Evolutionary conservation across 2,888 invertebrate genomes (phyloP).

Genomic region (Tenthredo notha): DNA sequence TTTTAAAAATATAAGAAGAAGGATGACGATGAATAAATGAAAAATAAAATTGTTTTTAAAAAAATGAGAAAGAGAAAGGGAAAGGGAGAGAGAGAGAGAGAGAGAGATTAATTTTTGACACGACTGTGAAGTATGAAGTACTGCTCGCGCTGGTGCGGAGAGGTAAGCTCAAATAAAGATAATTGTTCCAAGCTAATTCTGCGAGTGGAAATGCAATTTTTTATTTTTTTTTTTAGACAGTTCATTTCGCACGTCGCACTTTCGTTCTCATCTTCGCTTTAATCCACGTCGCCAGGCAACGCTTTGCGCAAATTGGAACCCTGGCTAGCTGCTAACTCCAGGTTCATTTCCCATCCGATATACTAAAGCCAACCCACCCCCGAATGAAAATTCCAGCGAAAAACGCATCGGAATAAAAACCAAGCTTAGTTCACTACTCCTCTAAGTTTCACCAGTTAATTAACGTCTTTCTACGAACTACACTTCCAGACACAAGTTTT

Average conservation of each 20-base stretch:
- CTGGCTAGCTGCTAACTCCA: not conserved
- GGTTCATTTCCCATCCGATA: conserved; percentile 34
- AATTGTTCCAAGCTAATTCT: conserved; percentile 36
- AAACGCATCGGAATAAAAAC: not conserved
- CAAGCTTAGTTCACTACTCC: not conserved
- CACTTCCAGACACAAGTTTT: not conserved
- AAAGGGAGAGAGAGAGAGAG: not conserved
- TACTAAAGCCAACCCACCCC: not conserved
- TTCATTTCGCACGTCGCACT: conserved; percentile 43
- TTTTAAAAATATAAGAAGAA: no score
- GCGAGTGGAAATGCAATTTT: conserved; percentile 32
- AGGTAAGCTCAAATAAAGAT: conserved; percentile 28
- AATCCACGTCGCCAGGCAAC: conserved; percentile 36
- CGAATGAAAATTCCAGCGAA: not conserved
- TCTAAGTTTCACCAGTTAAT: not conserved
- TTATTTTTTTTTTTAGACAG: conserved; percentile 38
- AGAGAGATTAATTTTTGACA: conserved; percentile 27
- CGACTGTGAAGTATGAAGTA: conserved; percentile 27
- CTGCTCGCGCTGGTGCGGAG: not conserved
- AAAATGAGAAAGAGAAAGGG: not conserved
- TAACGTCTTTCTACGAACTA: not conserved
- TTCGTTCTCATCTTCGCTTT: conserved; percentile 38
- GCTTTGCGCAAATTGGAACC: conserved; percentile 27
- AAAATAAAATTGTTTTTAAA: not conserved
- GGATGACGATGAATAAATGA: not conserved